phyloP scores from a whole-genome alignment of 2,888 invertebrate species.

The Alviniconcha strummeri region DNA sequence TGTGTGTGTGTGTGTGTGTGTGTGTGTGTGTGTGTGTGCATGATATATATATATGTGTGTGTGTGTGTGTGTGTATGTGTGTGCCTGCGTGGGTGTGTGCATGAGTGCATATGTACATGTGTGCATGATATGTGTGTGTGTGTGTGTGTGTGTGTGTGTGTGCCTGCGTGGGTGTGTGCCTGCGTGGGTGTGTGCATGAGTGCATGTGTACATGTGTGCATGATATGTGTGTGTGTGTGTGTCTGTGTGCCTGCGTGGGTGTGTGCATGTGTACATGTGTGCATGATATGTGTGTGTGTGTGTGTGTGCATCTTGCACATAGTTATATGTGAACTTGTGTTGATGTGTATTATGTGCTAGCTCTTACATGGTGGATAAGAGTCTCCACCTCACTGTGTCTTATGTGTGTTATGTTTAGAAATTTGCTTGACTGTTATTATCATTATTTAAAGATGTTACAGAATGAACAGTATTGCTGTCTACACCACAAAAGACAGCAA shows the following conservation, averaged over 20 bases:
- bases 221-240: neutral
- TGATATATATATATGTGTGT: neutral
- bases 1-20: conserved; percentile 8
- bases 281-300: neutral
- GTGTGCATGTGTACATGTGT: neutral
- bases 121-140: neutral
- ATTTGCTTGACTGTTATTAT: too few relatives aligned
- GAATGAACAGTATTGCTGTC: too few relatives aligned
- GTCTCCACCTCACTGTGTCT: too few relatives aligned
- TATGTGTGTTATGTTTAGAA: too few relatives aligned
- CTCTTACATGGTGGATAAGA: too few relatives aligned
- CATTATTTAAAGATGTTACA: too few relatives aligned
- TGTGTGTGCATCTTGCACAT: too few relatives aligned
- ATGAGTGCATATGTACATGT: neutral
- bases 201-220: neutral
- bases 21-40: neutral
- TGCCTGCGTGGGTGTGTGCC: neutral
- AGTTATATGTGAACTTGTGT: too few relatives aligned
- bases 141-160: conserved; percentile 15
- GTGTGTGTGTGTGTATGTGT: neutral
- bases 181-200: neutral
- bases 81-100: neutral
- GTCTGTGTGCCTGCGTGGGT: neutral
- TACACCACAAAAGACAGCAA: too few relatives aligned
- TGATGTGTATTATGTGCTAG: too few relatives aligned